Evolutionary conservation across 2,888 invertebrate species (phyloP), one percentile per base, ranked within the genome.

Genomic region (Holacanthella duospinosa): DNA sequence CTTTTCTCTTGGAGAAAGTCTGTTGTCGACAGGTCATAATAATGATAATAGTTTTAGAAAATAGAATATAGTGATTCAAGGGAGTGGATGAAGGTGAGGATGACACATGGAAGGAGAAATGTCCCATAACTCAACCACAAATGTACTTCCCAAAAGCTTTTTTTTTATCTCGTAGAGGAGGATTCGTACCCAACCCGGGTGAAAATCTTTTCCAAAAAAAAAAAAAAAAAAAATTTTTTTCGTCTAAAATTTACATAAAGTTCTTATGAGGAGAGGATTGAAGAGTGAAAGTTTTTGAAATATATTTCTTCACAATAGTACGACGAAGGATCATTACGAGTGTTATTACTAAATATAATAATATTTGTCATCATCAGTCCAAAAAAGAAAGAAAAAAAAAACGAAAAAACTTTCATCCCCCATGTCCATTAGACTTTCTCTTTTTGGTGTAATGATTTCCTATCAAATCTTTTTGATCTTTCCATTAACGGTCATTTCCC

Each of bases 121-220:
- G 48, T 48, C 48, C 48, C 48, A 48, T 48, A 48, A 48, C 48
- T 48, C 48, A 48, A 48, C 48, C 48, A 48, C 48, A 48, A 48
- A 48, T 48, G 48, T 21, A 48, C 48, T 48, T 36, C 36, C 36
- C 16, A 36, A 6, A 12, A 6, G 9, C 16, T 12, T 6, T 36
- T 16, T 36, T 36, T 36, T 36, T 36, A 12, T 6, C 9, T 12
- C 9, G 36, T 12, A 16, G 48, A 21, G 21, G 48, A 48, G 19
- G 12, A 48, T 48, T 21, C 21, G 4, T 16, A 21, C 12, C 21
- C 21, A 9, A 48, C n/a, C 48, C 48, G 12, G 48, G 19, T 36
- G 9, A 36, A 36, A 36, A n/a, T 48, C 48, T 48, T 9, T 16
- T 36, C 36, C 9, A 6, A 16, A 36, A 36, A 6, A 36, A n/a